phyloP scores from a whole-genome alignment of 2,888 invertebrate genomes.

The Lasioglossum lativentre region DNA sequence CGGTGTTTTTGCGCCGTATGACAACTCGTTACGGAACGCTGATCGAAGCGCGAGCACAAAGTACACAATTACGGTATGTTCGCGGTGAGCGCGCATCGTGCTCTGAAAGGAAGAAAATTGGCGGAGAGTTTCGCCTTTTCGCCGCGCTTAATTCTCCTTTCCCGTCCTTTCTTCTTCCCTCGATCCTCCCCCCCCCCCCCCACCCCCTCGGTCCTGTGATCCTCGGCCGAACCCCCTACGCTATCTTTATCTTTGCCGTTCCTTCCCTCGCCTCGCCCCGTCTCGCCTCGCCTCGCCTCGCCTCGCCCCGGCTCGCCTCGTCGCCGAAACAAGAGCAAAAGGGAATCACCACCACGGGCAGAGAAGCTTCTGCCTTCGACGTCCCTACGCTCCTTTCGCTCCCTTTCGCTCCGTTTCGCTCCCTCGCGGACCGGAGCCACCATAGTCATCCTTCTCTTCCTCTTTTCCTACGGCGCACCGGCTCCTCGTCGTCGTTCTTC shows the following conservation, averaged over 20 bases:
- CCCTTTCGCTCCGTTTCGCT: neutral
- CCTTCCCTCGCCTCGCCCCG: neutral
- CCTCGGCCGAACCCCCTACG: conserved; percentile 24
- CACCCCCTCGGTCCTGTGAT: conserved; percentile 4
- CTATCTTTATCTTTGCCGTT: conserved; percentile 46
- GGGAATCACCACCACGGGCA: neutral
- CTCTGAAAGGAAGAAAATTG: conserved; percentile 68
- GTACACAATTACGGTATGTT: conserved; percentile 72
- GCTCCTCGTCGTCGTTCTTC: conserved; percentile 9
- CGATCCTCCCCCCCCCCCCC: neutral
- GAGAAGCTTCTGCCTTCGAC: neutral
- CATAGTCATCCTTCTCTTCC: neutral
- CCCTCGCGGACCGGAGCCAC: neutral
- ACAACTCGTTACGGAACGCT: conserved; percentile 80
- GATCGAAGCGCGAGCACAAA: conserved; percentile 77
- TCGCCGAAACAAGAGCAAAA: conserved; percentile 29
- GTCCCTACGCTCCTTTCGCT: neutral
- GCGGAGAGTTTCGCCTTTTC: conserved; percentile 68
- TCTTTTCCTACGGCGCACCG: neutral
- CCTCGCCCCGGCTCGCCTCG: neutral
- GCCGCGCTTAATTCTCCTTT: conserved; percentile 64
- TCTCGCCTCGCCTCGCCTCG: neutral
- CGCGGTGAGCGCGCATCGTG: conserved; percentile 59
- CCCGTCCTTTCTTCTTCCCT: conserved; percentile 23
- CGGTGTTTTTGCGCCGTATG: conserved; percentile 78